Percentiles rank a stretch among this genome's conserved stretches.
phyloP scores from a whole-genome alignment of 2,113 vertebrate species.

The Cheilinus undulatus region DNA sequence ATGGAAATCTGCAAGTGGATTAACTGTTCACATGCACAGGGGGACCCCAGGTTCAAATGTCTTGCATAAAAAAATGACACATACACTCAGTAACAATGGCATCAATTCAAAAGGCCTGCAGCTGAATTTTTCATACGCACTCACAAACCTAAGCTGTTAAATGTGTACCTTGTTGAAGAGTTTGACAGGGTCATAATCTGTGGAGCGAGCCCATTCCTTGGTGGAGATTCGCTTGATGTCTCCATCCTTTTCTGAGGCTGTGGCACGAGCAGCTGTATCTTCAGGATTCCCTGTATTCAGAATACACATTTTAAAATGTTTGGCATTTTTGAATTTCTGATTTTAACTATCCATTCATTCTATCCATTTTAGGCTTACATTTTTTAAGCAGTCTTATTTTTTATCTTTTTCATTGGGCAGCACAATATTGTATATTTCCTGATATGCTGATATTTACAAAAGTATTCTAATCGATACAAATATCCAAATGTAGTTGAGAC shows the following conservation, averaged over 20 bases:
- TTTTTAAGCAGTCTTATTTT: too few relatives aligned
- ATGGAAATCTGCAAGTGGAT: too few relatives aligned
- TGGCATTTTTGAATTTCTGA: background rate
- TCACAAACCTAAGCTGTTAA: background rate
- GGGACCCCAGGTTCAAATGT: too few relatives aligned
- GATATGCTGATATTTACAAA: too few relatives aligned
- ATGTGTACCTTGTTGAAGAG: slow-evolving; percentile 94
- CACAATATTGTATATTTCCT: too few relatives aligned
- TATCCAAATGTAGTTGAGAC: too few relatives aligned
- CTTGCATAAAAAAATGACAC: too few relatives aligned
- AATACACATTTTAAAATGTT: background rate
- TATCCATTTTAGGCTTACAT: background rate
- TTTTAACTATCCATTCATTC: background rate
- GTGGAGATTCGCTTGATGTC: slow-evolving; percentile 96
- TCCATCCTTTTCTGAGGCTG: slow-evolving; percentile 92
- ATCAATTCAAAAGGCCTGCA: background rate
- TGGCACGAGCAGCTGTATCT: slow-evolving; percentile 90
- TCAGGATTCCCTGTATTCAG: slow-evolving; percentile 90
- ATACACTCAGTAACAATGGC: background rate
- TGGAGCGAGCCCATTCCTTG: slow-evolving; percentile 96
- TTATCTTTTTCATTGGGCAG: too few relatives aligned
- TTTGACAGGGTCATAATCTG: slow-evolving; percentile 92
- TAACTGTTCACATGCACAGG: too few relatives aligned
- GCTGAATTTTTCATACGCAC: background rate
- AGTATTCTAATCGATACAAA: too few relatives aligned